Base-by-base conservation (phyloP, 2,797 vertebrate species). In the Sebastes cheni region DNA sequence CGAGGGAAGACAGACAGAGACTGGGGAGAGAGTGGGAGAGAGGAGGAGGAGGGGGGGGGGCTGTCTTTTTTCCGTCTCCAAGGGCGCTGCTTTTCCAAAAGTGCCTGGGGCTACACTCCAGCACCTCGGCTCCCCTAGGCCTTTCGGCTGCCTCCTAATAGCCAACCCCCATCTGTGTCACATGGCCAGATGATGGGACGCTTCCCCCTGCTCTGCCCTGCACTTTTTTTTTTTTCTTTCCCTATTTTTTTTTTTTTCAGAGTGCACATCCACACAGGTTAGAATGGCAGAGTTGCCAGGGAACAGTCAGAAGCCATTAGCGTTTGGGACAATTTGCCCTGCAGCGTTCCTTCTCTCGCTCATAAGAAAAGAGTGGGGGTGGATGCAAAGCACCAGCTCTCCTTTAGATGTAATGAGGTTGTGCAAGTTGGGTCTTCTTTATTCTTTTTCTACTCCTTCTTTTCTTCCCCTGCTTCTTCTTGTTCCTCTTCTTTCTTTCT, bases 231-330 rank as follows among this genome's bases (percentile, higher is more conserved):
- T 79, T 82, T 76, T 82, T 82, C 81, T 70, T 83, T 74, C 78
- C 80, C 85, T 72, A 72, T 52, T 96, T 95, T 96, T 96, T 97
- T 97, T 97, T 97, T 95, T 46, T 36, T 64, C 87, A 87, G 96
- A 97, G 96, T 96, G 97, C 95, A 97, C 96, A 97, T 98, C 96
- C 94, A 96, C 96, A 95, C 97, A 99, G 98, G 98, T 99, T 99
- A 97, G 97, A 98, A 97, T 97, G 97, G 97, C 96, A 93, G 97
- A 97, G 97, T 99, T 99, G 98, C 98, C 98, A 98, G 96, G 98
- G 97, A 99, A 98, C 98, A 99, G 98, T 99, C 98, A 99, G 96
- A 99, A 99, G 96, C 97, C 97, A 99, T 99, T 99, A 99, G 97
- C 96, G 97, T 97, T 98, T 97, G 97, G 97, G 97, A 98, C 97